Conservation (phyloP, 1,140 invertebrate species). For the Laupala kohalensis region DNA sequence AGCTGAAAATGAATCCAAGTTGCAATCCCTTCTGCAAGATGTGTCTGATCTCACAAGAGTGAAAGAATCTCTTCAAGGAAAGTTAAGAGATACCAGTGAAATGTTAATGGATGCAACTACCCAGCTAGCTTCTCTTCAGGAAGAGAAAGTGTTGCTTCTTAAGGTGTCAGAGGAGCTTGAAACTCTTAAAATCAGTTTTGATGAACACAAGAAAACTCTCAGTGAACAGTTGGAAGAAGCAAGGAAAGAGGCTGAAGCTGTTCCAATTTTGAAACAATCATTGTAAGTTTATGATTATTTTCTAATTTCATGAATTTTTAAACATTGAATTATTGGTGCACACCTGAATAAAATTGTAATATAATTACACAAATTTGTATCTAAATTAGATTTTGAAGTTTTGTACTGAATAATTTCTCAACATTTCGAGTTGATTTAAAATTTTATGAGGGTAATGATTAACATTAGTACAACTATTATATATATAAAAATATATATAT, state of each 20-base stretch:
- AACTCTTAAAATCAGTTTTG: constrained; percentile 16
- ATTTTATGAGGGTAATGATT: no score
- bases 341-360: no score
- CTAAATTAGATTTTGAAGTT: no score
- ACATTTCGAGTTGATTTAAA: no score
- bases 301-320: no score
- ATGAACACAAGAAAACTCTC: constrained; percentile 16
- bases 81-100: neutral
- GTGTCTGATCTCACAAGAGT: neutral
- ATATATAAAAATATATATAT: no score
- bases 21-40: neutral
- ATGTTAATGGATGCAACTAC: neutral
- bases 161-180: neutral
- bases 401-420: no score
- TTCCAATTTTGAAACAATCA: constrained; percentile 11
- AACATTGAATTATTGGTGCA: no score
- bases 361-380: no score
- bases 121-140: neutral
- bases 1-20: neutral
- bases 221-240: constrained; percentile 15
- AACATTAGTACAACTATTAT: no score
- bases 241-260: constrained; percentile 16
- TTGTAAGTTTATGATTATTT: constrained; percentile 9
- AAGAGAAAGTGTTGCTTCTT: neutral
- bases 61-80: neutral